Base-by-base conservation (phyloP, 2,797 vertebrate genomes). In the Gila robusta region DNA sequence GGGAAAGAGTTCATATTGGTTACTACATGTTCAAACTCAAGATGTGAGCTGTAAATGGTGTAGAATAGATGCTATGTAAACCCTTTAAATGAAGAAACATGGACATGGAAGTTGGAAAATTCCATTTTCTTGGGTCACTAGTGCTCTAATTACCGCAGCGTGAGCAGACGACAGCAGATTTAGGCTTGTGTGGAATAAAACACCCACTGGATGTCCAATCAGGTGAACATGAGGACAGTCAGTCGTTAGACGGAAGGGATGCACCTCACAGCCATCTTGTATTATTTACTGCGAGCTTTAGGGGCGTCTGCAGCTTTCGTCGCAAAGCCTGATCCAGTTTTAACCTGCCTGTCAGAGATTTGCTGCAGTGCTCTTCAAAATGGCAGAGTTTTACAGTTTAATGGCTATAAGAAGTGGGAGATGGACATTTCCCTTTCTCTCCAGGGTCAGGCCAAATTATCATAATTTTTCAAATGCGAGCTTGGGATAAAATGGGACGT, bases 211-310 rank as follows among this genome's bases (percentile, higher is more conserved):
- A 62, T 28, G 66, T 39, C 56, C 71, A 80, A 32, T 88, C 83
- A 81, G 84, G 79, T 70, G 76, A 85, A 74, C n/a, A 54, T 62
- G 35, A 37, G 84, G 88, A 84, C 66, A 88, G 92, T 91, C 90
- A 86, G 80, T 77, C 69, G 64, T 89, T 88, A 91, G 89, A 90
- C 81, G 80, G 88, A 89, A 73, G 73, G 52, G 78, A 78, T 81
- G 83, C 12, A 62, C 90, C 86, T 86, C 86, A 88, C 86, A 83
- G 81, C 35, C 82, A 49, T 87, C 87, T 88, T 76, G 81, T 90
- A 86, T 93, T 94, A 94, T 94, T 94, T 93, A 94, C 89, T 90
- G 91, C 81, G 2, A 64, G 78, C 81, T 87, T 47, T 39, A 67
- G 67, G 21, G 49, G 77, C 41, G 3, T 49, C 9, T 39, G 62